Conservation (phyloP, 1,140 invertebrate species). For the Cyclina sinensis region DNA sequence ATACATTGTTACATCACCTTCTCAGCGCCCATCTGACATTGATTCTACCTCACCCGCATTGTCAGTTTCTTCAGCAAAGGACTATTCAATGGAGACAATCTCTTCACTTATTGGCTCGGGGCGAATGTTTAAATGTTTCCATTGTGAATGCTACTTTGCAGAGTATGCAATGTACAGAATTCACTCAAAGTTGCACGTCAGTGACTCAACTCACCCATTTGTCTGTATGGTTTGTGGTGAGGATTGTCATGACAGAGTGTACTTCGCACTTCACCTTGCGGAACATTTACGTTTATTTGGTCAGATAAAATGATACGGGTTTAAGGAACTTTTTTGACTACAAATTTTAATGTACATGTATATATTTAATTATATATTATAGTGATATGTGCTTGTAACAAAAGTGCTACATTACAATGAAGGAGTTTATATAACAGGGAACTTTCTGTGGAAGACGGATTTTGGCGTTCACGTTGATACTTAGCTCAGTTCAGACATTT, state of each 20-base stretch:
- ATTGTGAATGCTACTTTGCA: slow-evolving; percentile 83
- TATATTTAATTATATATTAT: slow-evolving; percentile 13
- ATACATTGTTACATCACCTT: slow-evolving; percentile 47
- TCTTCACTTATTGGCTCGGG: slow-evolving; percentile 77
- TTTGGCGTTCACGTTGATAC: background rate
- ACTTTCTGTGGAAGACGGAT: background rate
- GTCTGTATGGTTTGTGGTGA: slow-evolving; percentile 80
- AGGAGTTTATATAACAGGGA: slow-evolving; percentile 2
- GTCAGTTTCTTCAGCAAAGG: slow-evolving; percentile 65
- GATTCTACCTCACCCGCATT: slow-evolving; percentile 62
- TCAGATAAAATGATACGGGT: slow-evolving; percentile 27
- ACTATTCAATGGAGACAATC: slow-evolving; percentile 76
- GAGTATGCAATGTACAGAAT: slow-evolving; percentile 84
- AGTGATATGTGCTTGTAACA: background rate
- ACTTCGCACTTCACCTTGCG: slow-evolving; percentile 81
- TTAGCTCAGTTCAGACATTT: background rate
- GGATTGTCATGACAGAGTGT: slow-evolving; percentile 82
- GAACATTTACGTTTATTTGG: slow-evolving; percentile 78
- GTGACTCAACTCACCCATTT: slow-evolving; percentile 76
- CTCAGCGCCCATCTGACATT: slow-evolving; percentile 23
- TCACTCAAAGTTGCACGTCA: slow-evolving; percentile 81
- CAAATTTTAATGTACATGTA: slow-evolving; percentile 42
- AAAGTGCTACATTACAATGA: slow-evolving; percentile 4
- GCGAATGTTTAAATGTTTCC: slow-evolving; percentile 80
- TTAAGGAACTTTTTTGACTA: slow-evolving; percentile 26